These are phyloP conservation scores for Gallinago nigripennis DNA, from an alignment of 2,797 vertebrate species.

Conservation along the genomic window DNA sequence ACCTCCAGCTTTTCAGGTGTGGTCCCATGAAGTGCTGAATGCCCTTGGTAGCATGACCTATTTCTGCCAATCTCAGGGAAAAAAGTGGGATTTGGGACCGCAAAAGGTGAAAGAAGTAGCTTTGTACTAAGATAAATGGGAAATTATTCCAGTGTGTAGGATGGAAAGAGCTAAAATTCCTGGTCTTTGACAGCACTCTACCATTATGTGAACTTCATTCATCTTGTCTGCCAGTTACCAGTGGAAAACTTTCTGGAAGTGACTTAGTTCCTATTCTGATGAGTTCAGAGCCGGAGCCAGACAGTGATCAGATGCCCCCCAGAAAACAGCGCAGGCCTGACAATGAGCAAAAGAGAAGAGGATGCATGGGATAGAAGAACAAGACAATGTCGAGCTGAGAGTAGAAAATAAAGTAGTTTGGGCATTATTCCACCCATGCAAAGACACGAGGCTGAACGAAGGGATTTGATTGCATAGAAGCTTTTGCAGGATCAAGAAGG, in stretches of 20 bases:
- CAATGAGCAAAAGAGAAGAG: background rate
- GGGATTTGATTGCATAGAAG: background rate
- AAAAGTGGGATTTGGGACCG: background rate
- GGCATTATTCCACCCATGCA: background rate
- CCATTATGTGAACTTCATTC: background rate
- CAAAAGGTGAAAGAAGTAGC: background rate
- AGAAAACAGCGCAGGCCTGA: accelerated
- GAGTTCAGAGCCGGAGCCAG: background rate
- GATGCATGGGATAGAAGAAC: background rate
- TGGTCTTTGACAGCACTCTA: background rate
- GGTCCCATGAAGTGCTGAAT: background rate
- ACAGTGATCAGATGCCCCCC: background rate
- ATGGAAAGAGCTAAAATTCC: background rate
- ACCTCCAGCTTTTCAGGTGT: conserved; percentile 33
- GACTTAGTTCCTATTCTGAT: background rate
- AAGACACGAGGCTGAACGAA: background rate
- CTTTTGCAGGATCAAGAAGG: background rate
- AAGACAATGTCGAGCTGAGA: background rate
- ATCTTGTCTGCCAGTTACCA: background rate
- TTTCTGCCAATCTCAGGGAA: background rate
- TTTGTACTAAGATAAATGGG: background rate
- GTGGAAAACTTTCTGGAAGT: background rate
- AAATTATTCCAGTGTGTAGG: background rate
- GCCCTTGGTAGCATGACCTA: background rate
- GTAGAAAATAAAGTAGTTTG: background rate